phyloP scores from a whole-genome alignment of 2,797 vertebrate genomes.

The Calcarius lapponicus region DNA sequence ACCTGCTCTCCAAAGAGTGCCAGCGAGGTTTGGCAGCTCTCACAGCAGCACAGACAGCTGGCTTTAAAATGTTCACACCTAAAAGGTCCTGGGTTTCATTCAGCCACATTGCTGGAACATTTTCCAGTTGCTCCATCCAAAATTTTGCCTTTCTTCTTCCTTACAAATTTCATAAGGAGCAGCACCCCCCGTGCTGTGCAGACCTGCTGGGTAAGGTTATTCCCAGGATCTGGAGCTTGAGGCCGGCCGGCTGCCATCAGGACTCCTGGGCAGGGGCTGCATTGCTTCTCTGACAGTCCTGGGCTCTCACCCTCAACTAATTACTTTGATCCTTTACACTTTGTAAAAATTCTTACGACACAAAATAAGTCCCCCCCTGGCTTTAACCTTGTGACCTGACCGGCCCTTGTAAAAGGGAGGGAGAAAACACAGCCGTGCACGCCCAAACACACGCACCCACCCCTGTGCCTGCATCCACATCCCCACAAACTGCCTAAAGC shows the following conservation, averaged over 20 bases:
- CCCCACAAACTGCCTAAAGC: slow-evolving; percentile 56
- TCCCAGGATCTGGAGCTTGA: neutral
- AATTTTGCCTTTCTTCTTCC: slow-evolving; percentile 33
- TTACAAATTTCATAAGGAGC: neutral
- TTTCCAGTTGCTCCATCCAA: slow-evolving; percentile 12
- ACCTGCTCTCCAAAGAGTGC: neutral
- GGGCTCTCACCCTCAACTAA: slow-evolving; percentile 79
- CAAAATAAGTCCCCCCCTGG: slow-evolving; percentile 76
- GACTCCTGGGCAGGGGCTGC: slow-evolving; percentile 45
- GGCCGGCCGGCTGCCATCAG: neutral
- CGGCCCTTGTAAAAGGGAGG: slow-evolving; percentile 75
- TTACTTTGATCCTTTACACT: slow-evolving; percentile 86
- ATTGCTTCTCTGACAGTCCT: slow-evolving; percentile 68
- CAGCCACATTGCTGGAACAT: neutral
- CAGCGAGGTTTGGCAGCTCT: slow-evolving; percentile 3
- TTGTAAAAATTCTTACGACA: slow-evolving; percentile 86
- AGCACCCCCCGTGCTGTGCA: neutral
- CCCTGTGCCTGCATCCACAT: slow-evolving; percentile 21
- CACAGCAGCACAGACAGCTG: slow-evolving; percentile 28
- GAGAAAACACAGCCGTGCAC: neutral
- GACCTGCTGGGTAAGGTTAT: neutral
- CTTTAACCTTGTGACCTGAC: slow-evolving; percentile 82
- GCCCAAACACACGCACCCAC: neutral
- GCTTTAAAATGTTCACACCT: slow-evolving; percentile 1
- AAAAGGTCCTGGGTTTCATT: slow-evolving; percentile 29